Evolutionary conservation across 2,797 vertebrate genomes (phyloP), one percentile per base, ranked within the genome.

Genomic region (Chromobotia macracanthus): DNA sequence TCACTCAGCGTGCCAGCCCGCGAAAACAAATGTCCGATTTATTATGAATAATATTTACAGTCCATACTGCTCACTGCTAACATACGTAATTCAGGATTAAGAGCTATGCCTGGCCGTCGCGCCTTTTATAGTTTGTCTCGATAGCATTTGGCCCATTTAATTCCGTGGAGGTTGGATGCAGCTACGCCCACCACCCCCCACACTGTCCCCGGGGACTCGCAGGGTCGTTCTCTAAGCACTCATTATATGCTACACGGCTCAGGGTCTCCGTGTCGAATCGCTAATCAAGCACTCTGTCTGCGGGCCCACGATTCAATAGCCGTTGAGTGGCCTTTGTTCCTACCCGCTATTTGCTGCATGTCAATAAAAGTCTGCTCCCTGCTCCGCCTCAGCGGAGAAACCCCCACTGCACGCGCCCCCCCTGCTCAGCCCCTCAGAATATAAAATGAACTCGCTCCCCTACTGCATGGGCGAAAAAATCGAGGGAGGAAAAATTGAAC

Each of bases 271-370:
- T 89, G 89, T 91, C 90, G 88, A 93, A 94, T 93, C 89, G 35
- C 92, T 93, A 93, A 93, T 94, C 92, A 93, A 92, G 90, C 90
- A 80, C 87, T 89, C 90, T 88, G 90, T 92, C 91, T 90, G 88
- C 85, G 87, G 89, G 81, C 84, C 88, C 79, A 77, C 90, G 88
- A 87, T 87, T 91, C 91, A 90, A 90, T 92, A 87, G 89, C 84
- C 87, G 88, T 87, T 90, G 90, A 91, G 89, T 90, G 89, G 87
- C 89, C 89, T 92, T 92, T 93, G 91, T 92, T 92, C 90, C 84
- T 64, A 80, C 75, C 87, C 86, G 84, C 86, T 89, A 89, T 92
- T 92, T 89, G 89, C 90, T 84, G 88, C 88, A 89, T 89, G 90
- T 93, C 90, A 91, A 91, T 92, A 80, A 91, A 87, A 80, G 84